Base-by-base conservation (phyloP, 1,140 invertebrate genomes). In the Hormaphis cornu region DNA sequence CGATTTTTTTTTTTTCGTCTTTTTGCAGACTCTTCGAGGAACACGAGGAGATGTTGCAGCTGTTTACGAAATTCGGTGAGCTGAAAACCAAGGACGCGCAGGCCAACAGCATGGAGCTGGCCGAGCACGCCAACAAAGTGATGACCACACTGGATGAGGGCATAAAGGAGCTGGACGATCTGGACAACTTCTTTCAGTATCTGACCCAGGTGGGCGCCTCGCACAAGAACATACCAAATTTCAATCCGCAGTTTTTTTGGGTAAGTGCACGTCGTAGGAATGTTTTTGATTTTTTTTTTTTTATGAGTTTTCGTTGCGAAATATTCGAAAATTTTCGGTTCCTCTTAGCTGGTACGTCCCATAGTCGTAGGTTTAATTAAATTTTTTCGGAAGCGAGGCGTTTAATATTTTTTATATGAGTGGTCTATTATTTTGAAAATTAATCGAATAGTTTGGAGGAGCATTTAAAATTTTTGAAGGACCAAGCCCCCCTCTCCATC, bases 61-160 rank as follows among this genome's bases (percentile, higher is more conserved):
- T 94, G 77, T 95, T 95, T 77, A 83, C 86, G 54, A 90, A 90
- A 78, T 91, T 94, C 75, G 83, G 85, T 52, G 83, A 88, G 58
- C 80, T 89, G 71, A 84, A 85, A 72, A 91, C 89, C 26, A 85
- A 85, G 73, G 89, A 93, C 74, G 85, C 90, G 71, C 90, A 93
- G 75, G 85, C 86, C 48, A 83, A 85, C 72, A 90, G 87, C 70
- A 83, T 87, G 79, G 89, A 91, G 79, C 78, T 95, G 26, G 87
- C 87, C 9, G 89, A 93, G 75, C 92, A 95, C 75, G 92, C 91
- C 16, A 86, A 84, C 69, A 89, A 87, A 73, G 91, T 95, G 12
- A 95, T 95, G 91, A 84, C 84, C 72, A 91, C 91, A 2, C 79
- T 95, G 56, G 87, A 90, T 74, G 87, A 93, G 75, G 88, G 89